Evolutionary conservation across 2,113 vertebrate genomes (phyloP).

Genomic region (Acrocephalus arundinaceus): DNA sequence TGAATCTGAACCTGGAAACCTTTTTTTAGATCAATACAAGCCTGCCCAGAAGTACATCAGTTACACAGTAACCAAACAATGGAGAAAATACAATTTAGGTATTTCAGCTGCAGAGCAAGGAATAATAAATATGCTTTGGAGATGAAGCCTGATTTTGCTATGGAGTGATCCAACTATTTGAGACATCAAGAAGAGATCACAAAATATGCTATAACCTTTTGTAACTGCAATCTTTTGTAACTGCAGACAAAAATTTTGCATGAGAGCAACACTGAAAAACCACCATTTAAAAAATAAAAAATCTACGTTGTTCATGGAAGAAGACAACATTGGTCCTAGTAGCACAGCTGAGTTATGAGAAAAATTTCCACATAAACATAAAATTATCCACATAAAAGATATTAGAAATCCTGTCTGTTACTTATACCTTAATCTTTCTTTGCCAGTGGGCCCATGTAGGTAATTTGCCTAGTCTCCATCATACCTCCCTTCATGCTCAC

Average conservation of each 20-base stretch:
- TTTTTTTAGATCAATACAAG: slow-evolving; percentile 48
- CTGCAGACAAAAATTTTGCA: background rate
- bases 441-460: background rate
- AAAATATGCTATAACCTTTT: background rate
- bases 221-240: background rate
- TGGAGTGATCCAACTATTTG: background rate
- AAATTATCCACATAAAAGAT: background rate
- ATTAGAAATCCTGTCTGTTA: background rate
- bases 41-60: background rate
- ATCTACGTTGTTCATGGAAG: background rate
- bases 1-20: slow-evolving; percentile 48
- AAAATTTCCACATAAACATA: background rate
- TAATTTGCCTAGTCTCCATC: background rate
- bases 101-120: background rate
- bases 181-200: background rate
- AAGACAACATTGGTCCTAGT: background rate
- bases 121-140: background rate
- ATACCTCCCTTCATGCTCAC: background rate
- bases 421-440: background rate
- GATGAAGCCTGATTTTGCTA: background rate
- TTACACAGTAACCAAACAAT: background rate
- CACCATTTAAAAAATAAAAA: background rate
- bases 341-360: background rate
- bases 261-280: background rate
- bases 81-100: background rate